A percentile compares a stretch with the other conserved stretches of the same genome.
phyloP scores from a whole-genome alignment of 1,140 invertebrate species.

The Lordiphosa collinella region DNA sequence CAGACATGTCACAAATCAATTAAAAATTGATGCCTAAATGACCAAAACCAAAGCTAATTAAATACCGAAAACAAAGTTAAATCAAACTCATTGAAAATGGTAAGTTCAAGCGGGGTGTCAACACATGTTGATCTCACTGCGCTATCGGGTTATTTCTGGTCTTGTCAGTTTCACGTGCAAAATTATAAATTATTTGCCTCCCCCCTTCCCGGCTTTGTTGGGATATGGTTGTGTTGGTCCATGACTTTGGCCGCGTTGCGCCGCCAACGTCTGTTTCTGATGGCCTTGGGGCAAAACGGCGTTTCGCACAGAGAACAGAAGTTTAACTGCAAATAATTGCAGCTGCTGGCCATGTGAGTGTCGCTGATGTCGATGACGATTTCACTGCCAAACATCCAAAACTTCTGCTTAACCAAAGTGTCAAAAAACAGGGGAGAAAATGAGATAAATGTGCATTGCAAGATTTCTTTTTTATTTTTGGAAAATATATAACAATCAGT shows the following conservation, averaged over 20 bases:
- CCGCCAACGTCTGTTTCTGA: constrained; percentile 65
- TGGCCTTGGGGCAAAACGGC: constrained; percentile 37
- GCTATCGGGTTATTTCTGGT: constrained; percentile 23
- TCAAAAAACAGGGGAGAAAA: neutral
- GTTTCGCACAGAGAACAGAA: constrained; percentile 18
- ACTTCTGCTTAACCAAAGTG: neutral
- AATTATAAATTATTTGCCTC: constrained; percentile 65
- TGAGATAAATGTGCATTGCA: too few relatives aligned
- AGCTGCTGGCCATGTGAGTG: constrained; percentile 50
- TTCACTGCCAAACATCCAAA: neutral
- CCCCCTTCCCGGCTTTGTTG: constrained; percentile 9
- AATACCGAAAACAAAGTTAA: constrained; percentile 16
- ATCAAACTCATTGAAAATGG: constrained; percentile 15
- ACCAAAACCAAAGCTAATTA: constrained; percentile 8
- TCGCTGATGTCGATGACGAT: constrained; percentile 5
- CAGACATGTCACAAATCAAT: constrained; percentile 2
- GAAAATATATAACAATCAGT: too few relatives aligned
- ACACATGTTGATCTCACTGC: constrained; percentile 63
- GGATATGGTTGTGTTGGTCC: constrained; percentile 31
- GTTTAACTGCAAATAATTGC: constrained; percentile 73
- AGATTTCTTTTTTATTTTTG: too few relatives aligned
- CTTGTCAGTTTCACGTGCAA: constrained; percentile 74
- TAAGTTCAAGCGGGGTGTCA: constrained; percentile 24
- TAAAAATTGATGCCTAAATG: neutral
- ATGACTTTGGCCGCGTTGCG: constrained; percentile 47